Evolutionary conservation across 2,888 invertebrate genomes (phyloP).

Genomic region (Cetonia aurata): DNA sequence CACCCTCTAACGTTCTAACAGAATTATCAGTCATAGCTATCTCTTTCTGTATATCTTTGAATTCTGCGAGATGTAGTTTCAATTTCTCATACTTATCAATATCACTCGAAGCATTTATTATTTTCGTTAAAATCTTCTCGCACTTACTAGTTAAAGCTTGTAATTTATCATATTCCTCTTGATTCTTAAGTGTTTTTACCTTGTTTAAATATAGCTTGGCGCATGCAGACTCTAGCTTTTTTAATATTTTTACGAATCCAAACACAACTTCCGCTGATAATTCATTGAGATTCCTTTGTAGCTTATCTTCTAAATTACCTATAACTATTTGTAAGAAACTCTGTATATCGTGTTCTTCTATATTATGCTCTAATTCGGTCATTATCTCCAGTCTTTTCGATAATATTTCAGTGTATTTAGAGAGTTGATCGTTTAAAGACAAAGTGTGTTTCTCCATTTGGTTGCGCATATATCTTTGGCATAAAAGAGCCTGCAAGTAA

Average conservation of each 20-base stretch:
- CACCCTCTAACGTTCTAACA: background rate
- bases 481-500: constrained; percentile 28
- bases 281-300: constrained; percentile 18
- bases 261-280: constrained; percentile 15
- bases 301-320: constrained; percentile 7
- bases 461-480: background rate
- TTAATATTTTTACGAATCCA: background rate
- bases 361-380: background rate
- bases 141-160: constrained; percentile 4
- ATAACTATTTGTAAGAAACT: background rate
- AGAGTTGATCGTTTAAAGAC: constrained; percentile 29
- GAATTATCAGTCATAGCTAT: background rate
- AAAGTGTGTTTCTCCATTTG: constrained; percentile 18
- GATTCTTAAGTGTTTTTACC: constrained; percentile 1
- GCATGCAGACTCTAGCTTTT: background rate
- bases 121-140: constrained; percentile 5
- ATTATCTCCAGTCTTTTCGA: constrained; percentile 1
- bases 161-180: constrained; percentile 19
- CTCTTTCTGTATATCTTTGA: background rate
- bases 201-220: constrained; percentile 17
- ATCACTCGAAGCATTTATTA: constrained; percentile 6
- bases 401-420: constrained; percentile 28
- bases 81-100: constrained; percentile 15
- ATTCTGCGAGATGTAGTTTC: background rate
- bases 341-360: background rate